Conservation (phyloP, 2,888 invertebrate genomes). For the Platycheirus rosarum region DNA sequence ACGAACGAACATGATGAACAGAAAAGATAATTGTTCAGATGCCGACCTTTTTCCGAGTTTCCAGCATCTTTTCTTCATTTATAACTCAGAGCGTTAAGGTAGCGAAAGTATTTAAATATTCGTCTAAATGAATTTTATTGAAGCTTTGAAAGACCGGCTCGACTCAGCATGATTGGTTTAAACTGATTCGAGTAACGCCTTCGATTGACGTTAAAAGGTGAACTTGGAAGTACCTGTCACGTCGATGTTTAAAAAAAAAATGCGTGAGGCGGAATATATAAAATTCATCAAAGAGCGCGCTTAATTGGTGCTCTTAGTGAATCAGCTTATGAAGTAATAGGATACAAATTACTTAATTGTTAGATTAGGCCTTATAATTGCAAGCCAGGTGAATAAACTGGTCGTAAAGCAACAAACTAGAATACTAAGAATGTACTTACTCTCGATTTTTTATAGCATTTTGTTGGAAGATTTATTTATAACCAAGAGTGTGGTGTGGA, state of each 20-base stretch:
- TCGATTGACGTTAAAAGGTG: conserved; percentile 70
- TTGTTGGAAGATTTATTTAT: conserved; percentile 48
- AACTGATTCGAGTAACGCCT: conserved; percentile 69
- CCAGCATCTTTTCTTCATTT: conserved; percentile 19
- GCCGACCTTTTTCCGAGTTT: conserved; percentile 26
- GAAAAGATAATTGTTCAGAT: conserved; percentile 70
- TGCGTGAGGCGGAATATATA: conserved; percentile 6
- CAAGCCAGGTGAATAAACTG: conserved; percentile 53
- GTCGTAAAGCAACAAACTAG: conserved; percentile 2
- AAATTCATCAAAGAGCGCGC: conserved; percentile 59
- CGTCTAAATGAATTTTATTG: conserved; percentile 42
- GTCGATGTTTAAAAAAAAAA: conserved; percentile 51
- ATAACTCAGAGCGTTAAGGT: neutral
- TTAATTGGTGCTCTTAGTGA: conserved; percentile 74
- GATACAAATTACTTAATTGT: conserved; percentile 74
- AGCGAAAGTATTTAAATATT: conserved; percentile 55
- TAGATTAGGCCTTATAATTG: conserved; percentile 60
- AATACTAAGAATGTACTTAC: neutral
- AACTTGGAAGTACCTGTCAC: conserved; percentile 73
- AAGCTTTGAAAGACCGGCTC: conserved; percentile 61
- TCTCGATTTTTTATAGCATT: conserved; percentile 39
- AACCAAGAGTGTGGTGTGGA: conserved; percentile 3
- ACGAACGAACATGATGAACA: conserved; percentile 73
- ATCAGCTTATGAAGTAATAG: conserved; percentile 70
- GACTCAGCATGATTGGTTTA: conserved; percentile 59